Conservation (phyloP, 2,113 vertebrate genomes). For the Casuarius casuarius region DNA sequence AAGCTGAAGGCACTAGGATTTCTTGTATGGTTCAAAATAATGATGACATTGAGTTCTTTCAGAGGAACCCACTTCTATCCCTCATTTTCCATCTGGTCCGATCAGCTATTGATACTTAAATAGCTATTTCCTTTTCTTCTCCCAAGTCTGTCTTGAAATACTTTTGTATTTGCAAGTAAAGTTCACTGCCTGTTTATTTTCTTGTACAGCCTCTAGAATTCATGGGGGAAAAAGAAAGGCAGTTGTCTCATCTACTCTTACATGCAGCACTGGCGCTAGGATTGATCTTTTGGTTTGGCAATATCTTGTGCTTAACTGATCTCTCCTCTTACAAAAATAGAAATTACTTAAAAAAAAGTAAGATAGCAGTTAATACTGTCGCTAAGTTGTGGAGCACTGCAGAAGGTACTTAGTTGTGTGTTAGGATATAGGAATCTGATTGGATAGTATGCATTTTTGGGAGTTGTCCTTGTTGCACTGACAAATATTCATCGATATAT, state of each 20-base stretch:
- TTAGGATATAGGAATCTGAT: not conserved
- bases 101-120: not conserved
- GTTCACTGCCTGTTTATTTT: not conserved
- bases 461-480: not conserved
- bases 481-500: not conserved
- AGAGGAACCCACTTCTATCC: not conserved
- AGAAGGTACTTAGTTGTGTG: not conserved
- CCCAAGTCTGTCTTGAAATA: not conserved
- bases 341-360: not conserved
- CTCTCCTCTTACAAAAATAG: not conserved
- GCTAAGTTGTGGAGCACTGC: not conserved
- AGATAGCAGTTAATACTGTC: not conserved
- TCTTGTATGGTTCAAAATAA: not conserved
- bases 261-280: not conserved
- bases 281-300: not conserved
- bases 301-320: not conserved
- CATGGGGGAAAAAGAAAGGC: not conserved
- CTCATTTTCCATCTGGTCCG: not conserved
- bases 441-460: not conserved
- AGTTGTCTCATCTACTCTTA: not conserved
- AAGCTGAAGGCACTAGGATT: not conserved
- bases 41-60: not conserved
- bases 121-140: not conserved
- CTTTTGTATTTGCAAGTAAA: not conserved
- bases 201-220: not conserved